phyloP scores from a whole-genome alignment of 2,797 vertebrate species.

The Molossus molossus region DNA sequence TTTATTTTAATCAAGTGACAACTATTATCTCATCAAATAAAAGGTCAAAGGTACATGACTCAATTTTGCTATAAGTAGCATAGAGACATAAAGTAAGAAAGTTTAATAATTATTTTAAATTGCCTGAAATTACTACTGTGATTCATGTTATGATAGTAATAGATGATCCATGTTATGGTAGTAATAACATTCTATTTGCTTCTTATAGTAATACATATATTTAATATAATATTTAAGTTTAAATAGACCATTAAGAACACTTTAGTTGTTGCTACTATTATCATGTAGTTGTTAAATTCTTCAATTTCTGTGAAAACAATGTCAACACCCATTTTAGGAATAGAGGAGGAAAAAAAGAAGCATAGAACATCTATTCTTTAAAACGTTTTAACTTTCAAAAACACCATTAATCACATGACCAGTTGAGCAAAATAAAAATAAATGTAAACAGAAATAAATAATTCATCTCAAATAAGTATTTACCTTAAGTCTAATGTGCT shows the following conservation, averaged over 20 bases:
- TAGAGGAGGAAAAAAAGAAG: background rate
- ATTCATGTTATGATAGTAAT: background rate
- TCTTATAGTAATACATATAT: background rate
- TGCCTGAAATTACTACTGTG: background rate
- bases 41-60: background rate
- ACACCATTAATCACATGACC: slow-evolving; percentile 75
- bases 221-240: background rate
- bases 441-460: slow-evolving; percentile 74
- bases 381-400: slow-evolving; percentile 64
- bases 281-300: background rate
- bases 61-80: background rate
- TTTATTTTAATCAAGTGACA: background rate
- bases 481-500: slow-evolving; percentile 86
- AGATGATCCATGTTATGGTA: background rate
- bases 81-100: background rate
- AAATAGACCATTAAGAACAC: slow-evolving; percentile 18
- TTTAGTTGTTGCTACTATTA: background rate
- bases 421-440: slow-evolving; percentile 79
- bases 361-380: background rate
- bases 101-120: background rate
- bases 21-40: background rate
- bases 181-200: background rate
- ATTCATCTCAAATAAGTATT: slow-evolving; percentile 87
- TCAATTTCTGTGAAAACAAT: background rate
- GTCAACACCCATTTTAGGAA: background rate